A percentile compares a stretch with the other conserved stretches of the same genome.
Evolutionary conservation across 1,140 invertebrate genomes (phyloP).

Genomic region (Drosophila funebris): DNA sequence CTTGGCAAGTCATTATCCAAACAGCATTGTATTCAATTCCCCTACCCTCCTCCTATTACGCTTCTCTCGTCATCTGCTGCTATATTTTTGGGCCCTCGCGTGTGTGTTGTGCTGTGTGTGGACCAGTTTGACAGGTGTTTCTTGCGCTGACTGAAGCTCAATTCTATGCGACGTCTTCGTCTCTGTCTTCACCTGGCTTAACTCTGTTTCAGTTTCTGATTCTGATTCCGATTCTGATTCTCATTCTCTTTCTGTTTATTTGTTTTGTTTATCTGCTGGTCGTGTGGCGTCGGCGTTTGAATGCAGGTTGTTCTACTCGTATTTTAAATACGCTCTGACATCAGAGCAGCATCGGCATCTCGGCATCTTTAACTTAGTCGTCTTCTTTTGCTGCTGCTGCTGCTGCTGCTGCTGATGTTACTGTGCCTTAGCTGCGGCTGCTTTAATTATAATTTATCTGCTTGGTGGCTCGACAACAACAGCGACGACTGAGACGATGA

Average conservation of each 20-base stretch:
- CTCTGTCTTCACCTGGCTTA: constrained; percentile 16
- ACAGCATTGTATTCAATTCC: not conserved
- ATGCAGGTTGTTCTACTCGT: constrained; percentile 79
- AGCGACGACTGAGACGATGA: constrained; percentile 26
- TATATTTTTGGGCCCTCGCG: constrained; percentile 29
- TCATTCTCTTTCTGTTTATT: constrained; percentile 45
- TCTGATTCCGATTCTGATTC: constrained; percentile 22
- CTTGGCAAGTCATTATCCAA: constrained; percentile 73
- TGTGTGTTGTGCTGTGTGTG: constrained; percentile 45
- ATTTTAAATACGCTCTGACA: constrained; percentile 82
- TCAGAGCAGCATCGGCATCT: constrained; percentile 54
- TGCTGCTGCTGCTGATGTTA: constrained; percentile 38
- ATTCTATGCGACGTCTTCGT: constrained; percentile 74
- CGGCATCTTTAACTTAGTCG: constrained; percentile 3
- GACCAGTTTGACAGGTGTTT: constrained; percentile 82
- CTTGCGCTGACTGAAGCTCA: constrained; percentile 78
- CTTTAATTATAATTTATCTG: constrained; percentile 83
- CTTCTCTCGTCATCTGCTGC: not conserved
- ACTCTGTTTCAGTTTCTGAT: constrained; percentile 29
- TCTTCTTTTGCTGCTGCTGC: not conserved
- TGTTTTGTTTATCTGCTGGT: constrained; percentile 60
- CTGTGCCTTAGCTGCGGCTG: too few relatives aligned
- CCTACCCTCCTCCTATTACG: not conserved
- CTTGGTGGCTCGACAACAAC: constrained; percentile 58
- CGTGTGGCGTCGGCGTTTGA: constrained; percentile 75